Evolutionary conservation across 2,113 vertebrate species (phyloP), one percentile per base, ranked within the genome.

Genomic region (Cranoglanis bouderius): DNA sequence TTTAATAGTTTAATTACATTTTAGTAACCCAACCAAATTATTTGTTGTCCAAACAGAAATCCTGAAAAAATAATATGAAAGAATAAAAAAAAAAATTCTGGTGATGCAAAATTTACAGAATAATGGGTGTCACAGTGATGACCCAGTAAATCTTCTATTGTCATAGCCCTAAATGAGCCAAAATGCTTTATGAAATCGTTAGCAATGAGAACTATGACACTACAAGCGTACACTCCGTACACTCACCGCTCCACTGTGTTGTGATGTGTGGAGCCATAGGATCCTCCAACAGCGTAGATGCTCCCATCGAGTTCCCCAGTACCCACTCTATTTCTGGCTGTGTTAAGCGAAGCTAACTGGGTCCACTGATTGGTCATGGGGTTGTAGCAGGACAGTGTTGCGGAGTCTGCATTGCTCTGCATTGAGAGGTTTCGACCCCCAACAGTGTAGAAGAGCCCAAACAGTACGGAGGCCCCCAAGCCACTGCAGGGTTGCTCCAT

Each of bases 341-440:
- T 90, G 91, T 95, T 95, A 89, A 97, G 94, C 9, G 94, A 83
- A 2, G 95, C 94, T 8, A 92, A 92, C 88, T 93, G 93, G 72
- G 93, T 96, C 96, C 96, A 96, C 90, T 96, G 94, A 92, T 97
- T 97, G 90, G 95, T 96, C 95, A 96, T 95, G 46, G 96, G 96
- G 92, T 97, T 97, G 92, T 96, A 97, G 92, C 96, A 97, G 93
- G 90, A 93, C 84, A 97, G 90, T 8, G 92, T n/a, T 87, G 92
- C 93, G 35, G 95, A 96, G 85, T 97, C 96, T 0, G 90, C 92
- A 91, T 95, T 96, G 90, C 93, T 94, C 38, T 94, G 94, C 49
- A 95, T 87, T 0, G 96, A 95, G 86, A 96, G 92, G 92, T 96
- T 96, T 46, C 95, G 94, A 77, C 96, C 96, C 0, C 96, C 96